A percentile compares a stretch with the other conserved stretches of the same genome.
phyloP scores from a whole-genome alignment of 2,797 vertebrate genomes.

The Urophycis tenuis region DNA sequence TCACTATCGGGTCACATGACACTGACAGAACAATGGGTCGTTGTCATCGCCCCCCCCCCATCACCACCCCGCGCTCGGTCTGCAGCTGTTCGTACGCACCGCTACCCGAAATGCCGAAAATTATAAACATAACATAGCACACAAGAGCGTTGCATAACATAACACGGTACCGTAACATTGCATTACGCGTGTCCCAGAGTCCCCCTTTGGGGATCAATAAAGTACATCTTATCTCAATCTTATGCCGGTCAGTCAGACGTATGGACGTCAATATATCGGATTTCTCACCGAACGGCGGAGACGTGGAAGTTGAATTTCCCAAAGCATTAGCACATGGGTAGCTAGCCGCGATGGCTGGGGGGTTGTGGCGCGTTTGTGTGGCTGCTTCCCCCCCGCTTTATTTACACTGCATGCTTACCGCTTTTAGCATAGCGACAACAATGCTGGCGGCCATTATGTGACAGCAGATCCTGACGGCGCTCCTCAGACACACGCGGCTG shows the following conservation, averaged over 20 bases:
- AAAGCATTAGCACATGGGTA: background rate
- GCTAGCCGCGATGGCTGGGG: background rate
- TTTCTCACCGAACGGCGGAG: background rate
- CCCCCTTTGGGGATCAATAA: background rate
- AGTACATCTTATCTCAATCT: background rate
- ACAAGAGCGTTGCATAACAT: background rate
- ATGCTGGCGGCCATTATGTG: background rate
- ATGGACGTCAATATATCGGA: background rate
- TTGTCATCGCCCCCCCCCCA: constrained; percentile 1
- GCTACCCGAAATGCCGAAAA: background rate
- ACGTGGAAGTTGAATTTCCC: background rate
- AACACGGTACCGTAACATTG: background rate
- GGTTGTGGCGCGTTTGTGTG: background rate
- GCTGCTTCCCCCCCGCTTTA: background rate
- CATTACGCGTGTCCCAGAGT: background rate
- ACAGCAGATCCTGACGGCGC: background rate
- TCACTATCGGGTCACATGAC: constrained; percentile 22
- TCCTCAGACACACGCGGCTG: background rate
- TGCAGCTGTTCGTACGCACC: background rate
- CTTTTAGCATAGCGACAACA: background rate
- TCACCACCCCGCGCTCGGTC: background rate
- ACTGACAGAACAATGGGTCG: constrained; percentile 18
- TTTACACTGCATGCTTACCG: background rate
- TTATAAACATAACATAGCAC: background rate
- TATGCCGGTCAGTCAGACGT: background rate